phyloP scores from a whole-genome alignment of 2,888 invertebrate species.

The Cantharis rustica region DNA sequence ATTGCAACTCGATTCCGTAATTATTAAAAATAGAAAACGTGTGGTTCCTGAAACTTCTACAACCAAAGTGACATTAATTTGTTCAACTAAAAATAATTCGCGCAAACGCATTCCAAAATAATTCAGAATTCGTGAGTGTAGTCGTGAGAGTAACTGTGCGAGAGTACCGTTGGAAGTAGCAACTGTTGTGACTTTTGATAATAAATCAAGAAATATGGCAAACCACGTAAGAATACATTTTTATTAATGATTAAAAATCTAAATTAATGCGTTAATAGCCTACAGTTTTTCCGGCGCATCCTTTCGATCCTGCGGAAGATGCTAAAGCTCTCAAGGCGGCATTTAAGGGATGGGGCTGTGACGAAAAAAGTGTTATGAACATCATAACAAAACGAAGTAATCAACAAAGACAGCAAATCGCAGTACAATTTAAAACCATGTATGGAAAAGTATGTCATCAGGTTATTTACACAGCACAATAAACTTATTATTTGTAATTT shows the following conservation, averaged over 20 bases:
- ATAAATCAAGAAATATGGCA: neutral
- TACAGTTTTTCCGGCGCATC: slow-evolving; percentile 46
- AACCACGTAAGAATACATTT: neutral
- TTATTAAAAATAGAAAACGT: neutral
- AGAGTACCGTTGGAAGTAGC: neutral
- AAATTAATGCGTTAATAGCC: slow-evolving; percentile 38
- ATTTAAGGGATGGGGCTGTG: slow-evolving; percentile 57
- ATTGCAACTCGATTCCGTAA: neutral
- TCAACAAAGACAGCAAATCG: slow-evolving; percentile 68
- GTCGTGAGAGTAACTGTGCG: too few relatives aligned
- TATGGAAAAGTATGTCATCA: slow-evolving; percentile 66
- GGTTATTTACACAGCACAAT: neutral
- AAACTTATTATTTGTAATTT: neutral
- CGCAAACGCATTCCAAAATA: neutral
- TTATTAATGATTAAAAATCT: neutral
- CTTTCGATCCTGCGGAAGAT: slow-evolving; percentile 50
- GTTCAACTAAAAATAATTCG: neutral
- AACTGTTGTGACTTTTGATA: neutral
- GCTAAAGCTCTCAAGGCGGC: slow-evolving; percentile 50
- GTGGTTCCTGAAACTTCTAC: neutral
- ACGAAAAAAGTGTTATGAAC: slow-evolving; percentile 69
- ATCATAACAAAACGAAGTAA: slow-evolving; percentile 68
- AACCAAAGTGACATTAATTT: neutral
- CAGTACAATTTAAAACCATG: slow-evolving; percentile 62
- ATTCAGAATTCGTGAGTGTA: neutral